Conservation (phyloP, 2,888 invertebrate genomes). For the Leptura quadrifasciata region DNA sequence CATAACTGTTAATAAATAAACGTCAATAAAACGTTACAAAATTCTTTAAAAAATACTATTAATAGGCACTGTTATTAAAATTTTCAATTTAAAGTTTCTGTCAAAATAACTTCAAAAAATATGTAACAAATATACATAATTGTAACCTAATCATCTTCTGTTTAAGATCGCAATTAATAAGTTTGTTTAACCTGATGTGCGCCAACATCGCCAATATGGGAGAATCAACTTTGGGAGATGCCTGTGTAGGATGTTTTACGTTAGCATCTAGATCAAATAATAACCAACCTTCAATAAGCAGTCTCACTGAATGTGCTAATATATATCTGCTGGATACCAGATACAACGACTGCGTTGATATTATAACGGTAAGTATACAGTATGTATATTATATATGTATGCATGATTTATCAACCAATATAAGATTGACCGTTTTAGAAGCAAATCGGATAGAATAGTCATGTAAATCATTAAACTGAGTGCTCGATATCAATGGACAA, state of each 20-base stretch:
- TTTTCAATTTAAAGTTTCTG: too few species aligned
- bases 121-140: background rate
- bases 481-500: too few species aligned
- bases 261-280: constrained; percentile 65
- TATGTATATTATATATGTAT: background rate
- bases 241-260: constrained; percentile 79
- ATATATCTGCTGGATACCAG: constrained; percentile 76
- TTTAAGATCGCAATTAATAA: constrained; percentile 73
- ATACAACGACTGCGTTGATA: constrained; percentile 75
- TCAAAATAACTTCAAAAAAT: too few species aligned
- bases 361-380: constrained; percentile 73
- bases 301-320: constrained; percentile 76
- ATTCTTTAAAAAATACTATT: too few species aligned
- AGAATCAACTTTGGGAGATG: constrained; percentile 74
- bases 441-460: background rate
- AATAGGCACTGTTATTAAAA: too few species aligned
- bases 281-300: constrained; percentile 76
- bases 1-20: too few species aligned
- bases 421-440: background rate
- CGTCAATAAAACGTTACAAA: too few species aligned
- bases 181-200: constrained; percentile 79
- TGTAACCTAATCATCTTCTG: constrained; percentile 1
- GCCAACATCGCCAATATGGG: constrained; percentile 79
- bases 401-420: background rate
- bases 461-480: background rate